Base-by-base conservation (phyloP, 2,797 vertebrate species). In the Chiloscyllium punctatum region DNA sequence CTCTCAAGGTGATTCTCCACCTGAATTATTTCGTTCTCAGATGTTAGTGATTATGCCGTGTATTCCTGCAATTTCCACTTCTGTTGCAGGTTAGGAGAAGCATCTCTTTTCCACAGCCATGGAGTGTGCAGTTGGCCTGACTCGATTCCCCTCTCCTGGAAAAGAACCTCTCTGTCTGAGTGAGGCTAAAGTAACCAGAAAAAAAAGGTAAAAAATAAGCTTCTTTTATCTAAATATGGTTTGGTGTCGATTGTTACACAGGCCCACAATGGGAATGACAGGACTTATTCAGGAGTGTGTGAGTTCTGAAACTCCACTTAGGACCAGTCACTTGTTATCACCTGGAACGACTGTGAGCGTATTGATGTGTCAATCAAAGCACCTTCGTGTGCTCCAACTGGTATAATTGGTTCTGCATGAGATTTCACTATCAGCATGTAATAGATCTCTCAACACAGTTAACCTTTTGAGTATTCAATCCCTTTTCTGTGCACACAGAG, bases 291-390 rank as follows among this genome's bases (percentile, higher is more conserved):
- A 91, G 33, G 57, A 62, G 1, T 66, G n/a, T 18, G 57, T 91
- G 88, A 91, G 88, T 91, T 62, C 62, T 91, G 53, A 66, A 30
- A 91, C 33, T 66, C 30, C 30, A 66, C 88, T 66, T 66, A 62
- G 57, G n/a, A 62, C 33, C 88, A 91, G 57, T 91, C 57, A 91
- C 53, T 66, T n/a, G 53, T 91, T 66, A 91, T 91, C 88, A 66
- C 53, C 88, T 91, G 57, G 53, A 91, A 91, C 66, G 53, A 66
- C 53, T 37, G 57, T 33, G 30, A 57, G 57, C 33, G 33, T 91
- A 66, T 91, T 91, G 88, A 66, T 16, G 57, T 91, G 88, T 91
- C 88, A 91, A 57, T 91, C 88, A 91, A 33, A 91, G 53, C 88
- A 62, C 13, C 33, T 91, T 91, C 88, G 33, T 66, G 57, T 13